A percentile compares a stretch with the other conserved stretches of the same genome.
phyloP scores from a whole-genome alignment of 1,140 invertebrate species.

The Lepidurus apus region DNA sequence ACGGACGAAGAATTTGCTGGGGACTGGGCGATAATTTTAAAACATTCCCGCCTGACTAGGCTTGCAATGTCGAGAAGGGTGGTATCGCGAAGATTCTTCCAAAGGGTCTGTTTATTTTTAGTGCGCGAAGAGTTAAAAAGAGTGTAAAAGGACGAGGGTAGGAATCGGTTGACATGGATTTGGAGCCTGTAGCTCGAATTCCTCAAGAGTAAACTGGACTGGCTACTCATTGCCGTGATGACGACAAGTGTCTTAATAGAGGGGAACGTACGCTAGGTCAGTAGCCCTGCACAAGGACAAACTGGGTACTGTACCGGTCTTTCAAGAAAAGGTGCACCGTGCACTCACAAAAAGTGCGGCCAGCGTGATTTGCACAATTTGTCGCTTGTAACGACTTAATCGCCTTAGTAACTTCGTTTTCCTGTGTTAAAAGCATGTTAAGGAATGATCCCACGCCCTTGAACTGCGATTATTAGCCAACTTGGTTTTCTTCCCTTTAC shows the following conservation, averaged over 20 bases:
- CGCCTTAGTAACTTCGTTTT: neutral
- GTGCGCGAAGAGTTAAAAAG: neutral
- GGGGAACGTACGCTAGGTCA: neutral
- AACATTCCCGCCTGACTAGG: too few species aligned
- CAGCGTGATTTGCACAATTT: neutral
- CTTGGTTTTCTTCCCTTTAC: too few species aligned
- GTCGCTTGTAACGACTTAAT: neutral
- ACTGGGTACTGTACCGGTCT: slow-evolving; percentile 4
- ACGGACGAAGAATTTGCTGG: neutral
- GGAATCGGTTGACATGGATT: neutral
- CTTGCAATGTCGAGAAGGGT: too few species aligned
- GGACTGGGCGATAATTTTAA: too few species aligned
- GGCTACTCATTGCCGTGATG: neutral
- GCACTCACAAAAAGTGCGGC: neutral
- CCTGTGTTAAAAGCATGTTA: too few species aligned
- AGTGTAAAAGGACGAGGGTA: neutral
- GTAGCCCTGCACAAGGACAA: slow-evolving; percentile 14
- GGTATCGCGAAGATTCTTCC: too few species aligned
- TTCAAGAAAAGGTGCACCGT: neutral
- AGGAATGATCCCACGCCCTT: too few species aligned
- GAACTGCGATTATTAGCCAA: too few species aligned
- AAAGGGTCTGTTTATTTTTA: slow-evolving; percentile 16
- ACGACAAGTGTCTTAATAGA: neutral
- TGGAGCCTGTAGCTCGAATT: neutral
- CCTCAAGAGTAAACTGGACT: neutral